Conservation (phyloP, 2,797 vertebrate species). For the Diglossa cyanea region DNA sequence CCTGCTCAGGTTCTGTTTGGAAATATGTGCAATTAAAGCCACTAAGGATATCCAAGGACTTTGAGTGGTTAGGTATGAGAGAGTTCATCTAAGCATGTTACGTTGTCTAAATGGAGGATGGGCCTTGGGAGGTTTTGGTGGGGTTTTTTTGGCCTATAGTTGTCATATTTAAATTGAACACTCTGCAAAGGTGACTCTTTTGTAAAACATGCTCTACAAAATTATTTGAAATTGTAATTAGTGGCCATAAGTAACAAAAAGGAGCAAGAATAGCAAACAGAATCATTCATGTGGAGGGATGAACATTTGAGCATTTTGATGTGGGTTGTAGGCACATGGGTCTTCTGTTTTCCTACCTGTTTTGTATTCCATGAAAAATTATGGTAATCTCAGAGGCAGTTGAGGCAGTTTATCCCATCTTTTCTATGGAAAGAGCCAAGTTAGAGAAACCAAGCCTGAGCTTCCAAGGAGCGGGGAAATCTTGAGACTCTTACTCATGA, state of each 20-base stretch:
- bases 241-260: not conserved
- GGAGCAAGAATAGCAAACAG: not conserved
- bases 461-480: not conserved
- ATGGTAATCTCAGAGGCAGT: not conserved
- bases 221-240: not conserved
- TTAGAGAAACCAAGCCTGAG: not conserved
- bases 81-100: not conserved
- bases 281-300: not conserved
- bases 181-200: not conserved
- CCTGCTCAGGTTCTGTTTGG: not conserved
- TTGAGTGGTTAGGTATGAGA: not conserved
- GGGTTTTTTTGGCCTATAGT: rapidly evolving
- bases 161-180: not conserved
- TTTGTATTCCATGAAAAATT: not conserved
- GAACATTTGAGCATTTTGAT: not conserved
- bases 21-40: not conserved
- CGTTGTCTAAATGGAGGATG: not conserved
- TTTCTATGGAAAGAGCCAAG: not conserved
- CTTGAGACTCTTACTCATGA: not conserved
- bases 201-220: not conserved
- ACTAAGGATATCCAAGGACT: not conserved
- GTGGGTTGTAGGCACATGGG: not conserved
- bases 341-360: not conserved
- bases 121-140: not conserved
- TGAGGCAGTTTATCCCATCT: not conserved